A percentile compares a stretch with the other conserved stretches of the same genome.
Evolutionary conservation across 2,113 vertebrate species (phyloP).

Genomic region (Myocastor coypus): DNA sequence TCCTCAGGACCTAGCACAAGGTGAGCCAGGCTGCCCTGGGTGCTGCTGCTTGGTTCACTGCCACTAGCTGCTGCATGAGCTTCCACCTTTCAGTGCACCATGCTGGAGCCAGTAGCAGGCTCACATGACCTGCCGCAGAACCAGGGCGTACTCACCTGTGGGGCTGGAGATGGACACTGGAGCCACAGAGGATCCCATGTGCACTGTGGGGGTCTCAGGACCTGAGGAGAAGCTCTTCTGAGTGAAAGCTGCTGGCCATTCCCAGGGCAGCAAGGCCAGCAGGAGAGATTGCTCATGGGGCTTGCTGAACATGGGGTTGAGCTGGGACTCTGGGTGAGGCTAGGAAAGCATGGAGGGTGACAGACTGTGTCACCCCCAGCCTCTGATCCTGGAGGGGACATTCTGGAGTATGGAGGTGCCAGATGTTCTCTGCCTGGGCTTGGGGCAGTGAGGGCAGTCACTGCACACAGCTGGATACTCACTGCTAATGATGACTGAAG

Average conservation of each 20-base stretch:
- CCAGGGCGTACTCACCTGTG: background rate
- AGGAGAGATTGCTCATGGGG: background rate
- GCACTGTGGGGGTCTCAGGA: background rate
- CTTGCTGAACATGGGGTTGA: background rate
- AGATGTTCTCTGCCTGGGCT: background rate
- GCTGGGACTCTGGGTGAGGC: background rate
- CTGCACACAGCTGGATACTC: background rate
- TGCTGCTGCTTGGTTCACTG: background rate
- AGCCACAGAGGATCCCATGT: background rate
- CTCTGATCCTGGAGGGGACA: background rate
- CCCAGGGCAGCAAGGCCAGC: background rate
- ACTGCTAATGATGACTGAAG: constrained; percentile 34
- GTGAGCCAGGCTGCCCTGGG: background rate
- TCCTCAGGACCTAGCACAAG: background rate
- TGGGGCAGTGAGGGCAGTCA: background rate
- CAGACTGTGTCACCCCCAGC: background rate
- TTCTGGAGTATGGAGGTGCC: background rate
- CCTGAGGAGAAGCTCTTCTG: constrained; percentile 13
- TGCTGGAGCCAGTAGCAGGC: background rate
- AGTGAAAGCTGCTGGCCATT: background rate
- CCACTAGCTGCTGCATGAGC: background rate
- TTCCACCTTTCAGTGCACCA: background rate
- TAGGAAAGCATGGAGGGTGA: background rate
- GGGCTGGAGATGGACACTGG: background rate
- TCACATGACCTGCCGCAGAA: background rate